Conservation (phyloP, 2,113 vertebrate species). For the Neoarius graeffei region DNA sequence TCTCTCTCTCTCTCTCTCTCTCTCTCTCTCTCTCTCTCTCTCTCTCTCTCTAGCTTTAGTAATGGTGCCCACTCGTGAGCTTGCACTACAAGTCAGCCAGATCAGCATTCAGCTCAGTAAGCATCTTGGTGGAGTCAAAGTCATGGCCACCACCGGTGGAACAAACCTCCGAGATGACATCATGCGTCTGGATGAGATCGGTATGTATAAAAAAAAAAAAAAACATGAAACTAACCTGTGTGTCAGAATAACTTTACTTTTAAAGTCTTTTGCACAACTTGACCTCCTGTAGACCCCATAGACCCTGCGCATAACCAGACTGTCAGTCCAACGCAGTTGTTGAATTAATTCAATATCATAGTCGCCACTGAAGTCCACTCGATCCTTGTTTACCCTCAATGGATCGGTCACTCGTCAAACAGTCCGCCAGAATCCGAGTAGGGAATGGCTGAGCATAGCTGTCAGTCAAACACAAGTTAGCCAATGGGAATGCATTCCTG, state of each 20-base stretch:
- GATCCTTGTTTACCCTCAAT: too few relatives aligned
- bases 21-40: not conserved
- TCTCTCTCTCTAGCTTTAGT: constrained; percentile 67
- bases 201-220: constrained; percentile 61
- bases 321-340: too few relatives aligned
- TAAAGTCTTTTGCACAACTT: not conserved
- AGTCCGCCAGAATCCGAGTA: too few relatives aligned
- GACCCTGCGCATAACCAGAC: too few relatives aligned
- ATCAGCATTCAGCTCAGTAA: constrained; percentile 80
- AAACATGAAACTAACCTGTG: not conserved
- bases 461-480: too few relatives aligned
- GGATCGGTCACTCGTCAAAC: too few relatives aligned
- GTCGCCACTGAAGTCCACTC: too few relatives aligned
- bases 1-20: too few relatives aligned
- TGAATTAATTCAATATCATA: too few relatives aligned
- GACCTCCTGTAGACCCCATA: too few relatives aligned
- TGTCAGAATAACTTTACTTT: not conserved
- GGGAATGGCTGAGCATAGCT: too few relatives aligned
- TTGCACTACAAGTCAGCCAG: constrained; percentile 80
- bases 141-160: constrained; percentile 80
- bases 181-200: constrained; percentile 78
- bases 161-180: constrained; percentile 80
- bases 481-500: too few relatives aligned
- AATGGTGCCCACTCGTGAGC: constrained; percentile 78
- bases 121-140: constrained; percentile 77